Percentiles rank a stretch among this genome's conserved stretches.
phyloP scores from a whole-genome alignment of 2,888 invertebrate genomes.

The Ophion ellenae region DNA sequence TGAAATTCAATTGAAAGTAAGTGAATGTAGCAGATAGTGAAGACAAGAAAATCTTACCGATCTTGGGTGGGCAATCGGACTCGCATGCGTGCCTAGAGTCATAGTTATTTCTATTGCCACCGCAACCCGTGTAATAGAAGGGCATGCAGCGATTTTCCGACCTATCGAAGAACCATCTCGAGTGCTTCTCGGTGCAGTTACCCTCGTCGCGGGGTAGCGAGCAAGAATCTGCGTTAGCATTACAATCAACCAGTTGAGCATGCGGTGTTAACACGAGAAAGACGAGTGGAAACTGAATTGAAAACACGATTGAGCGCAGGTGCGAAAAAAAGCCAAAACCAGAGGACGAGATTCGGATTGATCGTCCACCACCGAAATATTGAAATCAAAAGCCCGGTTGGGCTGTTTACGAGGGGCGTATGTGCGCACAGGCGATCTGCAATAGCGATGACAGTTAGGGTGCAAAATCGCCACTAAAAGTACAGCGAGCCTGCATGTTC shows the following conservation, averaged over 20 bases:
- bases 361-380: slow-evolving; percentile 44
- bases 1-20: too few relatives aligned
- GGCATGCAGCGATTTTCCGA: slow-evolving; percentile 94
- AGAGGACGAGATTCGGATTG: background rate
- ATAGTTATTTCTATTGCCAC: slow-evolving; percentile 95
- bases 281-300: slow-evolving; percentile 2
- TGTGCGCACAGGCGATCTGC: background rate
- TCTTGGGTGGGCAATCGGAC: slow-evolving; percentile 90
- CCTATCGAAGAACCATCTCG: slow-evolving; percentile 94
- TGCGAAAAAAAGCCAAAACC: background rate
- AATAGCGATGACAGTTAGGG: slow-evolving; percentile 1
- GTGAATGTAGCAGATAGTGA: too few relatives aligned
- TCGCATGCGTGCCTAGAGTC: slow-evolving; percentile 90
- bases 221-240: slow-evolving; percentile 88
- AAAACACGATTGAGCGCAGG: background rate
- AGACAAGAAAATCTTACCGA: slow-evolving; percentile 87
- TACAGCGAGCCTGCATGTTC: slow-evolving; percentile 16
- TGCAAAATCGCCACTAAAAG: slow-evolving; percentile 41
- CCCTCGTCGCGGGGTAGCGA: slow-evolving; percentile 90
- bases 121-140: slow-evolving; percentile 97
- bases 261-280: slow-evolving; percentile 76
- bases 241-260: slow-evolving; percentile 75
- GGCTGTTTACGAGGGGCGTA: background rate
- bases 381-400: background rate
- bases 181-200: slow-evolving; percentile 90